These are phyloP conservation scores for Copidosoma aretas DNA, from an alignment of 2,888 invertebrate species.

Conservation along the genomic window DNA sequence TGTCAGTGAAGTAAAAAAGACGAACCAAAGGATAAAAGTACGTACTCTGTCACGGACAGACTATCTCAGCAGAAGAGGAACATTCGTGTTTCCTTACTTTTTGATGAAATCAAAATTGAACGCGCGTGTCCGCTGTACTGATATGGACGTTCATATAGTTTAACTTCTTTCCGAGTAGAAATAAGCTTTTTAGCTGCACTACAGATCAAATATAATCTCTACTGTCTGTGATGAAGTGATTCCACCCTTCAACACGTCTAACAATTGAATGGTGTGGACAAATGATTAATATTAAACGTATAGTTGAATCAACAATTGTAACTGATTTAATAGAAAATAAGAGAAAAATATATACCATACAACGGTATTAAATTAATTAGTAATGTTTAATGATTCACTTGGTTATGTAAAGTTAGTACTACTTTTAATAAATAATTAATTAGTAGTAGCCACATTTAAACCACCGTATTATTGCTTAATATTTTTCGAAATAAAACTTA, in stretches of 20 bases:
- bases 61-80: conserved; percentile 17
- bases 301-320: background rate
- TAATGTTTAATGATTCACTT: background rate
- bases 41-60: conserved; percentile 38
- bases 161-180: conserved; percentile 14
- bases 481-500: background rate
- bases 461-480: background rate
- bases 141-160: conserved; percentile 35
- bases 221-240: conserved; percentile 16
- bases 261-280: background rate
- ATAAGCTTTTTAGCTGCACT: conserved; percentile 7
- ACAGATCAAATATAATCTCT: conserved; percentile 10
- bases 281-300: background rate
- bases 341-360: background rate
- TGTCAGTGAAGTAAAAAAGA: too few species aligned
- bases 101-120: conserved; percentile 9
- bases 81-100: conserved; percentile 18
- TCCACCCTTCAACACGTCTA: conserved; percentile 9
- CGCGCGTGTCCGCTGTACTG: conserved; percentile 16
- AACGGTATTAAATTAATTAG: background rate
- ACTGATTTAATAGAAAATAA: background rate
- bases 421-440: too few species aligned
- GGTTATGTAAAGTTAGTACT: background rate
- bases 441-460: background rate
- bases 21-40: background rate